phyloP scores from a whole-genome alignment of 1,140 invertebrate genomes.

The Charaxes varanes region DNA sequence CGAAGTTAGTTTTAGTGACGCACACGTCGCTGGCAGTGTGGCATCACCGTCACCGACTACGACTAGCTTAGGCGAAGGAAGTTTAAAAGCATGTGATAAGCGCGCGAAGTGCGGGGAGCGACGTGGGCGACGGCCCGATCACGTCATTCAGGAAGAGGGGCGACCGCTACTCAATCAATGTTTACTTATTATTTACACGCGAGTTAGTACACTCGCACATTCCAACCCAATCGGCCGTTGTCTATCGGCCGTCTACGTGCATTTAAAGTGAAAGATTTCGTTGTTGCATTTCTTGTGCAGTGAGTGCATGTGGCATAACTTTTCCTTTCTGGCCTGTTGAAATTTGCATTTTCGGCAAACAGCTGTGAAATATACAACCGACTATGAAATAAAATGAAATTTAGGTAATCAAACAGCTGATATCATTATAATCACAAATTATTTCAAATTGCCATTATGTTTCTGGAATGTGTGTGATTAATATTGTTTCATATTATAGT shows the following conservation, averaged over 20 bases:
- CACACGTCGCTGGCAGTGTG: slow-evolving; percentile 35
- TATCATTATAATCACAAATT: background rate
- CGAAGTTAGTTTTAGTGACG: slow-evolving; percentile 32
- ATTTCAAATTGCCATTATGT: background rate
- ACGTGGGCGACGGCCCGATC: slow-evolving; percentile 41
- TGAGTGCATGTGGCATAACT: slow-evolving; percentile 40
- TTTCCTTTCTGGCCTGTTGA: slow-evolving; percentile 18
- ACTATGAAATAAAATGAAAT: slow-evolving; percentile 72
- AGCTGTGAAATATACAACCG: slow-evolving; percentile 46
- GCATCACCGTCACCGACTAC: slow-evolving; percentile 27
- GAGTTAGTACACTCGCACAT: slow-evolving; percentile 63
- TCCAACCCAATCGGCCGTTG: slow-evolving; percentile 47
- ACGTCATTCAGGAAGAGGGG: slow-evolving; percentile 48
- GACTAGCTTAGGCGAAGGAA: slow-evolving; percentile 24
- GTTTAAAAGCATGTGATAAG: slow-evolving; percentile 51
- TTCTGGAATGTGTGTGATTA: background rate
- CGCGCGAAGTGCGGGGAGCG: slow-evolving; percentile 39
- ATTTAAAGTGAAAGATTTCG: slow-evolving; percentile 56
- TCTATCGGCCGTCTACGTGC: slow-evolving; percentile 41
- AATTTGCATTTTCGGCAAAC: slow-evolving; percentile 26
- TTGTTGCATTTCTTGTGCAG: slow-evolving; percentile 43
- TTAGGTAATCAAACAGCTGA: slow-evolving; percentile 47
- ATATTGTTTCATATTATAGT: background rate
- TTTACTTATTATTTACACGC: slow-evolving; percentile 63
- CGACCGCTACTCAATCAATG: slow-evolving; percentile 40